A percentile compares a stretch with the other conserved stretches of the same genome.
Evolutionary conservation across 35 echinoderm and acorn worm genomes (phyloP).

Genomic region (Chiridota heheva): DNA sequence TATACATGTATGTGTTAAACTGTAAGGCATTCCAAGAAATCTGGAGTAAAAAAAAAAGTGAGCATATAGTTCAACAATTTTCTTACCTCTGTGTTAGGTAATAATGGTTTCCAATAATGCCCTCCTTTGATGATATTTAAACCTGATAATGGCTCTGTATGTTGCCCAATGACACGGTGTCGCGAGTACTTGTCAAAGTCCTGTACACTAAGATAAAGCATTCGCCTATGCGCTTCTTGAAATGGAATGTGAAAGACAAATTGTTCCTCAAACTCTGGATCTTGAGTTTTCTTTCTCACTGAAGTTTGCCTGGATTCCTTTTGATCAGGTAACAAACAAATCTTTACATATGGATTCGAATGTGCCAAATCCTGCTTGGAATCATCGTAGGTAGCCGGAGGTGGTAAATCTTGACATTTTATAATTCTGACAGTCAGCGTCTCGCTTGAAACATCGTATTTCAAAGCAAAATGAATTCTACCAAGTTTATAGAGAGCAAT

Average conservation of each 20-base stretch:
- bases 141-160: conserved; percentile 71
- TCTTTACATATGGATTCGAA: conserved; percentile 98
- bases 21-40: too few relatives aligned
- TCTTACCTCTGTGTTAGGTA: conserved; percentile 94
- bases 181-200: conserved; percentile 99
- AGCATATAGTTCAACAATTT: too few relatives aligned
- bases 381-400: conserved; percentile 80
- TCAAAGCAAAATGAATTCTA: conserved; percentile 89
- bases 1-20: too few relatives aligned
- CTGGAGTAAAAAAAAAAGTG: too few relatives aligned
- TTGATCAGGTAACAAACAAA: conserved; percentile 93
- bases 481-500: conserved; percentile 88
- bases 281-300: conserved; percentile 92
- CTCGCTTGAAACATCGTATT: conserved; percentile 76
- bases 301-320: conserved; percentile 89
- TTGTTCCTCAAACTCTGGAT: conserved; percentile 95
- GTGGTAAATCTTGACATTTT: conserved; percentile 82
- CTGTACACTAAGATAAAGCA: conserved; percentile 78
- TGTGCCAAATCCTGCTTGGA: conserved; percentile 89
- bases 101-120: conserved; percentile 95
- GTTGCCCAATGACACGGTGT: conserved; percentile 96
- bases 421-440: conserved; percentile 78
- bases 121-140: conserved; percentile 87
- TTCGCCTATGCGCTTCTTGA: conserved; percentile 83
- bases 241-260: conserved; percentile 86